A percentile compares a stretch with the other conserved stretches of the same genome.
phyloP scores from a whole-genome alignment of 2,113 vertebrate species.

The Candoia aspera region DNA sequence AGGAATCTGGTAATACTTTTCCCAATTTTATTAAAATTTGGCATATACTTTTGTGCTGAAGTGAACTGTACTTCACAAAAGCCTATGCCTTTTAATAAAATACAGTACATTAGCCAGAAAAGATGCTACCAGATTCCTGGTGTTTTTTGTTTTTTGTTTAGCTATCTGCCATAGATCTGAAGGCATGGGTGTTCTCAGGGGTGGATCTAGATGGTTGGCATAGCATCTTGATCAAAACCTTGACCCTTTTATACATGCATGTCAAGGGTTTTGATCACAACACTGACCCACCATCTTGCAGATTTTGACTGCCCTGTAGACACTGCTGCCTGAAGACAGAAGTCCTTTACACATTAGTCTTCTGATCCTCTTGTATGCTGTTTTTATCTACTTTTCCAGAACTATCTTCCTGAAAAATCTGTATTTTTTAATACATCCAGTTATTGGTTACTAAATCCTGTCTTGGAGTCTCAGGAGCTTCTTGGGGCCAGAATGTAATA shows the following conservation, averaged over 20 bases:
- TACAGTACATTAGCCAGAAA: neutral
- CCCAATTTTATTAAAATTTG: neutral
- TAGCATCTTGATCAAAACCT: neutral
- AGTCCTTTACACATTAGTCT: neutral
- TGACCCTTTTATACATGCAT: neutral
- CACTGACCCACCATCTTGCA: neutral
- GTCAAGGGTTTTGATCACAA: neutral
- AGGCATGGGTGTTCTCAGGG: neutral
- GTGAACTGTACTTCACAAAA: neutral
- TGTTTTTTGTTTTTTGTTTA: too few relatives aligned
- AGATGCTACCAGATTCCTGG: too few relatives aligned
- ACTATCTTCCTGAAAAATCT: neutral
- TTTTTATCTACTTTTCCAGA: neutral
- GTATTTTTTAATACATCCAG: too few relatives aligned
- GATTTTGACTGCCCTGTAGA: neutral
- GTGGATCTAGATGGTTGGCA: neutral
- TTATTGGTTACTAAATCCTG: too few relatives aligned
- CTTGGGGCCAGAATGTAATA: neutral
- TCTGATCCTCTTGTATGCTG: neutral
- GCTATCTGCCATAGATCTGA: neutral
- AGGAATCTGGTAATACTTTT: neutral
- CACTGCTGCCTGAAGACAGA: neutral
- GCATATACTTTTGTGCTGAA: neutral
- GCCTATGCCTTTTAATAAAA: neutral
- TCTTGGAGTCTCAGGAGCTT: too few relatives aligned